These are phyloP conservation scores for Trachurus trachurus DNA, from an alignment of 2,797 vertebrate species.

Conservation along the genomic window DNA sequence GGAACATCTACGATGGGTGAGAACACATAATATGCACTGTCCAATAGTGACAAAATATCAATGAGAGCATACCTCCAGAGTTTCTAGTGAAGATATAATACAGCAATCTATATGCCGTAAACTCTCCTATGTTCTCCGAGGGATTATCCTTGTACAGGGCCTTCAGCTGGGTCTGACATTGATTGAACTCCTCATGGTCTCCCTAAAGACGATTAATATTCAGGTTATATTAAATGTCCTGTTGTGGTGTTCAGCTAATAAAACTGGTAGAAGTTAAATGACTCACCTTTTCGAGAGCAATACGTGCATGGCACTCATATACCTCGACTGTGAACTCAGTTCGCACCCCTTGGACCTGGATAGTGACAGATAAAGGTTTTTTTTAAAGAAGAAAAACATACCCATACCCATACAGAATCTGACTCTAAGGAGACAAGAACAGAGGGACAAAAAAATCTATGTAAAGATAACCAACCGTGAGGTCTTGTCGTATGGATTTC, in stretches of 20 bases:
- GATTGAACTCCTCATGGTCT: constrained; percentile 96
- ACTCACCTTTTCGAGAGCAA: constrained; percentile 93
- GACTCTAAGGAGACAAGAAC: background rate
- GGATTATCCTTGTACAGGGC: constrained; percentile 91
- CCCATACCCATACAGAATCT: background rate
- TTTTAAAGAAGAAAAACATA: background rate
- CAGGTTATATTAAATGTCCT: background rate
- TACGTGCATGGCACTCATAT: constrained; percentile 95
- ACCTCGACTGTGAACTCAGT: constrained; percentile 96
- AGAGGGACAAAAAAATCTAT: background rate
- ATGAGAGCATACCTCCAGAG: constrained; percentile 87
- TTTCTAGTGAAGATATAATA: constrained; percentile 97
- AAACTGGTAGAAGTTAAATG: background rate
- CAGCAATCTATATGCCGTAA: constrained; percentile 92
- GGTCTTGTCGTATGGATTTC: constrained; percentile 95
- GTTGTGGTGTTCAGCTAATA: background rate
- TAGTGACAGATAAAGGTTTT: background rate
- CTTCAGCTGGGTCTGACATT: constrained; percentile 96
- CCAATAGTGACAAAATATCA: background rate
- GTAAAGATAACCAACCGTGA: constrained; percentile 86
- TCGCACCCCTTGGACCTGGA: constrained; percentile 93
- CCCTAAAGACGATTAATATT: constrained; percentile 81
- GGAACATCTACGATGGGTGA: background rate
- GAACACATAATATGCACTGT: no score
- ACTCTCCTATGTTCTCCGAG: constrained; percentile 93